Evolutionary conservation across 2,797 vertebrate genomes (phyloP).

Genomic region (Propithecus perrieri): DNA sequence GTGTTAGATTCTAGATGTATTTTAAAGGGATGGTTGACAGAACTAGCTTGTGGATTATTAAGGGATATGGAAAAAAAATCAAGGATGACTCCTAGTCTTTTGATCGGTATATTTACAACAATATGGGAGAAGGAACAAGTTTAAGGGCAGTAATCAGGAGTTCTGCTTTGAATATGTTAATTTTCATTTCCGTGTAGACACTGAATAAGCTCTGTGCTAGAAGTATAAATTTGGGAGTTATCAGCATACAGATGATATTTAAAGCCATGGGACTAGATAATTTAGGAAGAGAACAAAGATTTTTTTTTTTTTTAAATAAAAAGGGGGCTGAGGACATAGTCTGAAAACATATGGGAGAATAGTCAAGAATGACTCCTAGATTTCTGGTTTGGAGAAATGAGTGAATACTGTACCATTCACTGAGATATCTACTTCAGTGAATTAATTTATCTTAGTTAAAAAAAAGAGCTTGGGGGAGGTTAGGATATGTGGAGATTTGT

Average conservation of each 20-base stretch:
- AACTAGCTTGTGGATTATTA: neutral
- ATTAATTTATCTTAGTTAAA: neutral
- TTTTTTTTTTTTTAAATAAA: neutral
- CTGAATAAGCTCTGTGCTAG: neutral
- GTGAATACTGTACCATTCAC: neutral
- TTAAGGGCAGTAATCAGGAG: neutral
- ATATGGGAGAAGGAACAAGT: neutral
- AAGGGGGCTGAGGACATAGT: neutral
- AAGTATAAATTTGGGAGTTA: constrained; percentile 19
- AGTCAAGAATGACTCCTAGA: neutral
- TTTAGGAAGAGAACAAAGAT: neutral
- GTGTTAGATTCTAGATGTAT: neutral
- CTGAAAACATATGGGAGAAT: neutral
- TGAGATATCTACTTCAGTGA: neutral
- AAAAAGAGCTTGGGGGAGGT: neutral
- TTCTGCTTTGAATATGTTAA: neutral
- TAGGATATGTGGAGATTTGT: neutral
- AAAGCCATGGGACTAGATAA: neutral
- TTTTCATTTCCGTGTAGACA: neutral
- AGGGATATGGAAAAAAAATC: neutral
- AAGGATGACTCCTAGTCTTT: neutral
- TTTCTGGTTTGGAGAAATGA: constrained; percentile 14
- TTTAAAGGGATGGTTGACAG: neutral
- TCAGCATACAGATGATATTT: neutral
- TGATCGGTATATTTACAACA: neutral